Percentiles rank a stretch among this genome's conserved stretches.
Evolutionary conservation across 2,113 vertebrate genomes (phyloP).

Genomic region (Rhinichthys klamathensis): DNA sequence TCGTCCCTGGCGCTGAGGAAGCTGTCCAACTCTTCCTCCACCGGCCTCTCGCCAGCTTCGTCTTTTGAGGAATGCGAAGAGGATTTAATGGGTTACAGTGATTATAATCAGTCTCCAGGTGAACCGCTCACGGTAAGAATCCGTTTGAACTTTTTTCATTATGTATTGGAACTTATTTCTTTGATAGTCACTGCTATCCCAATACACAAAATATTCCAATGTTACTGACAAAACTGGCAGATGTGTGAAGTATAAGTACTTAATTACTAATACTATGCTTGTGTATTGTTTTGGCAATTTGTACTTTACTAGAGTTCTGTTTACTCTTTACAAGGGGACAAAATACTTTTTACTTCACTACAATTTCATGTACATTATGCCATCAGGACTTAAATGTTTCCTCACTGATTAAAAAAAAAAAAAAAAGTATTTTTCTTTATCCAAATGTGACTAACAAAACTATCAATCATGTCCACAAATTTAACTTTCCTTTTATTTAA

Average conservation of each 20-base stretch:
- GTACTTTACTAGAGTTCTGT: neutral
- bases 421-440: no score
- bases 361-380: no score
- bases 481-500: neutral
- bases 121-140: conserved; percentile 21
- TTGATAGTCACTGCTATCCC: neutral
- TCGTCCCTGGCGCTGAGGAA: conserved; percentile 62
- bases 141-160: neutral
- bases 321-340: no score
- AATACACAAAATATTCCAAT: neutral
- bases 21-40: conserved; percentile 66
- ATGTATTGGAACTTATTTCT: no score
- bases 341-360: no score
- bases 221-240: neutral
- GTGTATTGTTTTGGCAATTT: neutral
- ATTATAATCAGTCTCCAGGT: neutral
- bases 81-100: conserved; percentile 66
- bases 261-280: neutral
- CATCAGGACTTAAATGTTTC: no score
- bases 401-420: no score
- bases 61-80: conserved; percentile 80
- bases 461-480: no score
- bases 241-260: neutral
- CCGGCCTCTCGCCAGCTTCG: conserved; percentile 75
- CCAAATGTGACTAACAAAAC: no score